Evolutionary conservation across 2,888 invertebrate genomes (phyloP), one percentile per base, ranked within the genome.

Genomic region (Philaethria dido): DNA sequence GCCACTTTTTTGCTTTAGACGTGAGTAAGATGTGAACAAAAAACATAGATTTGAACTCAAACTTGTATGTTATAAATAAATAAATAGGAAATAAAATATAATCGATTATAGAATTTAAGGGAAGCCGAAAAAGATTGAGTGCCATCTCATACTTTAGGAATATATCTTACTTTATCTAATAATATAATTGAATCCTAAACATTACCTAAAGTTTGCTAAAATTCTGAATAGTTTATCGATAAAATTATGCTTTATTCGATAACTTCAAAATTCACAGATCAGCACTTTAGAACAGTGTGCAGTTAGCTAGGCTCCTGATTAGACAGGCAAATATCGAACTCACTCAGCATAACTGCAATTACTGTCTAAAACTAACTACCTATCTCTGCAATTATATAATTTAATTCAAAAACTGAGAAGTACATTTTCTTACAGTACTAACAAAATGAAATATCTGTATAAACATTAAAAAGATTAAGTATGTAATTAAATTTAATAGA

Each of bases 1-100:
- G 90, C 77, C 84, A 80, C 60, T 89, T 90, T n/a, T 89, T 90
- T 90, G 88, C 84, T 72, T 68, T 71, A 72, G 75, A 80, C 85
- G 80, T 90, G 87, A 89, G 89, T 89, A 85, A 89, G 78, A 72
- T 66, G 71, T 66, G 61, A 62, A 73, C 75, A 79, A 79, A 80
- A 81, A 80, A 79, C 62, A 47, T 64, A 55, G 66, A 70, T 70
- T 64, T 57, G 57, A 61, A 44, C 55, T 55, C 57, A 59, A 39
- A 59, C 52, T 16, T 54, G n/a, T 52, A n/a, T 18, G 16, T 29
- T 29, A 52, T 13, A 52, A 16, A 16, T 4, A 52, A 16, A 16
- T 4, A 16, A 52, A n/a, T 4, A 52, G 5, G 29, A 52, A 52
- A 48, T 48, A 22, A 25, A 29, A 50, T 50, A 29, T 47, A 33